These are phyloP conservation scores for Lota lota DNA, from an alignment of 2,113 vertebrate species.

Conservation along the genomic window DNA sequence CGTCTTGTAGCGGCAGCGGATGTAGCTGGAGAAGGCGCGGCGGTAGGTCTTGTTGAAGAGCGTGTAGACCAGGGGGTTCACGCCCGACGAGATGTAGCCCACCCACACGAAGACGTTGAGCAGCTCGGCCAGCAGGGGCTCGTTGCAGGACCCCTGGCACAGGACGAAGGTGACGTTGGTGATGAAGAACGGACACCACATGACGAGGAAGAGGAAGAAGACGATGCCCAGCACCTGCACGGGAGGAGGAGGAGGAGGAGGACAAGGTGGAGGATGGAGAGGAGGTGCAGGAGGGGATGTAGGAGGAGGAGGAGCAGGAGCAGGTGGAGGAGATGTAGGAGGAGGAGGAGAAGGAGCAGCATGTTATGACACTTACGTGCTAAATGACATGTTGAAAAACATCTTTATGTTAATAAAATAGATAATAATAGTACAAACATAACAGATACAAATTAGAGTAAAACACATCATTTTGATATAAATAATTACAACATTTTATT, in stretches of 20 bases:
- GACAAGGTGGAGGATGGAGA: background rate
- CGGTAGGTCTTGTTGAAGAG: constrained; percentile 97
- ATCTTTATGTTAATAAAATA: too few relatives aligned
- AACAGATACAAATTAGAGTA: too few relatives aligned
- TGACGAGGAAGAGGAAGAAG: constrained; percentile 96
- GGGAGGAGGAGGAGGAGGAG: background rate
- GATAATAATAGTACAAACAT: too few relatives aligned
- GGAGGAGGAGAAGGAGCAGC: background rate
- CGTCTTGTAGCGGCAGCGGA: constrained; percentile 81
- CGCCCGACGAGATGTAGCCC: constrained; percentile 94
- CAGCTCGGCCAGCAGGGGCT: constrained; percentile 83
- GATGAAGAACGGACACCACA: constrained; percentile 99
- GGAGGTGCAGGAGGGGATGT: background rate
- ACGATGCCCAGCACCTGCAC: constrained; percentile 88
- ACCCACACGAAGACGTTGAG: constrained; percentile 98
- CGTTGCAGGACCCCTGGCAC: constrained; percentile 83
- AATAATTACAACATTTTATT: too few relatives aligned
- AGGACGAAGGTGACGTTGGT: constrained; percentile 94
- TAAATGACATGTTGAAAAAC: too few relatives aligned
- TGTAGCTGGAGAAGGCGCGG: constrained; percentile 92
- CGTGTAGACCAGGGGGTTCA: constrained; percentile 96
- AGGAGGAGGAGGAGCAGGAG: too few relatives aligned
- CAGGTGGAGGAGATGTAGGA: background rate
- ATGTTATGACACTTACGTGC: too few relatives aligned
- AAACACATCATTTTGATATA: too few relatives aligned